Base-by-base conservation (phyloP, 2,888 invertebrate genomes). In the Arctia plantaginis region DNA sequence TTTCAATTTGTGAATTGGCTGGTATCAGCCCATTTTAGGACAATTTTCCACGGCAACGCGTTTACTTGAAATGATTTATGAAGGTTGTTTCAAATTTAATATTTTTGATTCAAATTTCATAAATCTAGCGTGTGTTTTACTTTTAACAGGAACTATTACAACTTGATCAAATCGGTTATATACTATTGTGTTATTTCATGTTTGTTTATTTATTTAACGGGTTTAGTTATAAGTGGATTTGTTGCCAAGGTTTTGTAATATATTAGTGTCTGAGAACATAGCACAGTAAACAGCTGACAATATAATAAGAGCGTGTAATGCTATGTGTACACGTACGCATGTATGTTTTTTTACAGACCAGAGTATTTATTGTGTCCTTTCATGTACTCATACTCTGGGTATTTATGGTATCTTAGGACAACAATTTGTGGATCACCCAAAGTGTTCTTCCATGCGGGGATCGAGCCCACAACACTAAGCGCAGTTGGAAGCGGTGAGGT, bases 1-100 rank as follows among this genome's bases (percentile, higher is more conserved):
- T 74, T 74, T 70, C 35, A 65, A 44, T 69, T 72, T 70, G 41
- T 13, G 30, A 59, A 33, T 69, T 59, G 15, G 23, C 55, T 27
- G 66, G 62, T 35, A 23, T 41, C 64, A 62, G 69, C 35, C 30
- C 41, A n/a, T 69, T 69, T 69, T 41, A 69, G 30, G 41, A 69
- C 39, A 30, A 65, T 74, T 69, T 66, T 66, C 59, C 27, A 30
- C 33, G 35, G 51, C 33, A 8, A 27, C 23, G 23, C 55, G 64
- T 68, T 69, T 27, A 20, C 39, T 69, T 69, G 39, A 18, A 62
- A 55, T 59, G 39, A 69, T 69, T 69, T 69, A 69, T 55, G 18
- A 18, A 27, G 27, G 39, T 35, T 55, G 35, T 55, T 69, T 55
- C 55, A 69, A 69, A 69, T 69, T 39, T 62, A 18, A 62, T 62